Evolutionary conservation across 2,797 vertebrate genomes (phyloP).

Genomic region (Nothura maculosa): DNA sequence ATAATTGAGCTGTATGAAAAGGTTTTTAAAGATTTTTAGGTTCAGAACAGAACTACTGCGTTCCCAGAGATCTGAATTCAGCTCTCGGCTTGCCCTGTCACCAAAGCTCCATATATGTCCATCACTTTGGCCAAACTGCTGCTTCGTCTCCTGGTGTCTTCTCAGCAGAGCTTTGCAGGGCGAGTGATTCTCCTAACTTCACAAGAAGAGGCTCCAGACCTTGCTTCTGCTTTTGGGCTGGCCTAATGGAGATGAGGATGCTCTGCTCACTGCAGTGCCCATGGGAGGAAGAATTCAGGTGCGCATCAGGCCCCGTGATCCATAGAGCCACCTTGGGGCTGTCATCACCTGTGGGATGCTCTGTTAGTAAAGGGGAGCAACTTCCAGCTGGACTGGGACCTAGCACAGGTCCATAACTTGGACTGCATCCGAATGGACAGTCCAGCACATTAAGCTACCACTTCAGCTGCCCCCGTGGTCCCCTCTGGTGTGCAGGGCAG

Average conservation of each 20-base stretch:
- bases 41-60: neutral
- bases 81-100: neutral
- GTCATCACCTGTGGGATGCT: neutral
- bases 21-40: neutral
- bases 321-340: rapidly evolving
- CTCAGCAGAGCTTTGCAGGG: neutral
- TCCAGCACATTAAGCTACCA: neutral
- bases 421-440: neutral
- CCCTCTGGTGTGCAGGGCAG: too few relatives aligned
- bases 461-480: too few relatives aligned
- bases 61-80: rapidly evolving
- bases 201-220: neutral
- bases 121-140: neutral
- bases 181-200: neutral
- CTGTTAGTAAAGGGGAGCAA: neutral
- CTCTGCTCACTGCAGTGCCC: neutral
- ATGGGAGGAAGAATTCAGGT: rapidly evolving
- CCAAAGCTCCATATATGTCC: rapidly evolving
- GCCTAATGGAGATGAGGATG: neutral
- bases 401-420: neutral
- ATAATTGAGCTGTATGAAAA: slow-evolving; percentile 36
- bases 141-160: neutral
- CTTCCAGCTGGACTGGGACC: neutral
- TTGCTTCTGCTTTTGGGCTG: neutral
- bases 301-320: neutral